Percentiles rank a stretch among this genome's conserved stretches.
Conservation (phyloP, 2,797 vertebrate genomes). For the Lepus oiostolus region DNA sequence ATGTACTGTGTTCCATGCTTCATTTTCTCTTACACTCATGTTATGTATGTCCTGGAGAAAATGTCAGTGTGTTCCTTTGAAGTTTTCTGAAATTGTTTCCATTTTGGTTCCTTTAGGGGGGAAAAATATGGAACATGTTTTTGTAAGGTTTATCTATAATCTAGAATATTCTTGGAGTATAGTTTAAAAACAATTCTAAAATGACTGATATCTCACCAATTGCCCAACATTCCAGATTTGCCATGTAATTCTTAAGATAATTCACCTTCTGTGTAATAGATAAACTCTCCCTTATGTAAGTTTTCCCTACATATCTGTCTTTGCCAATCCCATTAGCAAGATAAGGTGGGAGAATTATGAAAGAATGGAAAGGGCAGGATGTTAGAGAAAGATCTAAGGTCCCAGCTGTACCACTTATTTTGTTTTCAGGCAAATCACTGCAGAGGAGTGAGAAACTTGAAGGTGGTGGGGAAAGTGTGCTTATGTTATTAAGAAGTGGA, state of each 20-base stretch:
- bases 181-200: neutral
- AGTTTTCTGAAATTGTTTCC: conserved; percentile 5
- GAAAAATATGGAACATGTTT: conserved; percentile 16
- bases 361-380: neutral
- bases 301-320: neutral
- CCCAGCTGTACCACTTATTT: neutral
- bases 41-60: neutral
- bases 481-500: conserved; percentile 25
- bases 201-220: neutral
- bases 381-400: neutral
- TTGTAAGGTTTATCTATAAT: conserved; percentile 2
- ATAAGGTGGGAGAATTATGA: neutral
- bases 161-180: neutral
- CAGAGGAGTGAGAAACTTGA: neutral
- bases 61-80: conserved; percentile 27
- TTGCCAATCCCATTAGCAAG: conserved; percentile 5
- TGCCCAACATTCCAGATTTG: neutral
- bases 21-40: neutral
- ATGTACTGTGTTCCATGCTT: neutral
- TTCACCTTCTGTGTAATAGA: conserved; percentile 14
- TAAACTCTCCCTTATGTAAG: neutral
- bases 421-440: neutral
- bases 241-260: neutral
- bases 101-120: neutral
- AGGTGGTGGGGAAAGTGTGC: neutral